A percentile compares a stretch with the other conserved stretches of the same genome.
These are phyloP conservation scores for Euglossa dilemma DNA, from an alignment of 1,140 invertebrate species.

Conservation along the genomic window DNA sequence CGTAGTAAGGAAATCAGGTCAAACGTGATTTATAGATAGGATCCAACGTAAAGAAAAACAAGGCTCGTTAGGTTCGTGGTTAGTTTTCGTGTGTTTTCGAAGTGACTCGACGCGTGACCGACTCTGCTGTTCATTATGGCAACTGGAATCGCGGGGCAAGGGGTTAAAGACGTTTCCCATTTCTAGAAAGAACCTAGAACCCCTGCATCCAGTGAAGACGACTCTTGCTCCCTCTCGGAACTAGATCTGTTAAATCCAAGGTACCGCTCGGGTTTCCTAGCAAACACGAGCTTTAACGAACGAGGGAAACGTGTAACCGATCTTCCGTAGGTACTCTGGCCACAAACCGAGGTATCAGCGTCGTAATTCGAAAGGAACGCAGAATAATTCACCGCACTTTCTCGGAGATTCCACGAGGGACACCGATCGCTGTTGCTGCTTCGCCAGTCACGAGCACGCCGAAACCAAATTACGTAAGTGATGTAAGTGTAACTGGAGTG, in stretches of 20 bases:
- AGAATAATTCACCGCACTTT: slow-evolving; percentile 16
- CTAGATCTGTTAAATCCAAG: slow-evolving; percentile 68
- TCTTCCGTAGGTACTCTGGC: neutral
- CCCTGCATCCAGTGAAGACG: slow-evolving; percentile 69
- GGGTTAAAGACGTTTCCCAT: neutral
- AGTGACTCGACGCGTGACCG: too few species aligned
- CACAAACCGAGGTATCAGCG: slow-evolving; percentile 15
- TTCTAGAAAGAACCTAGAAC: slow-evolving; percentile 62
- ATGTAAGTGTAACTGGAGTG: slow-evolving; percentile 73
- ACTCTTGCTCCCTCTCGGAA: slow-evolving; percentile 68
- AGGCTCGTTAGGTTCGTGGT: too few species aligned
- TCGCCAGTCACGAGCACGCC: slow-evolving; percentile 16
- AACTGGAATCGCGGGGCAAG: too few species aligned
- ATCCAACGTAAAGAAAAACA: too few species aligned
- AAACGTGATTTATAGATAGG: too few species aligned
- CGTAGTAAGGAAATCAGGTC: too few species aligned
- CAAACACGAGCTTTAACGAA: neutral
- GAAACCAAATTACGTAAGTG: slow-evolving; percentile 79
- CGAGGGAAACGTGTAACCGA: too few species aligned
- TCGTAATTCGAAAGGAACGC: slow-evolving; percentile 24
- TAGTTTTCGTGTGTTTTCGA: too few species aligned
- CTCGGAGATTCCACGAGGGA: slow-evolving; percentile 46
- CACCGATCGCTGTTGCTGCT: slow-evolving; percentile 24
- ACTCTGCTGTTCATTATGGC: too few species aligned
- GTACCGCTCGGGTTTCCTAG: slow-evolving; percentile 32